Conservation (phyloP, 2,113 vertebrate genomes). For the Clarias macrocephalus region DNA sequence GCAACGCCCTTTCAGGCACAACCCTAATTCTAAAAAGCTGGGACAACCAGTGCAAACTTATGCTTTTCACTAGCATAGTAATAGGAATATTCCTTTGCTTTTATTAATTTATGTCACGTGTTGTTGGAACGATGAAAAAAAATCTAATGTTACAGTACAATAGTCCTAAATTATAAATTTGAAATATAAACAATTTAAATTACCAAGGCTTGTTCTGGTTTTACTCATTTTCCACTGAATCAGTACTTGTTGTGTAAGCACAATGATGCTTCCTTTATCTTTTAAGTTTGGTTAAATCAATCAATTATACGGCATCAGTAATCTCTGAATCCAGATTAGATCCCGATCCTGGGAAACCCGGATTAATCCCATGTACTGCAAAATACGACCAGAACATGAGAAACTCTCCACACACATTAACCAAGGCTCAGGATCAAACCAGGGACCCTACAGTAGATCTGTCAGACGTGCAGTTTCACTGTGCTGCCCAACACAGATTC, state of each 20-base stretch:
- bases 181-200: neutral
- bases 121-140: neutral
- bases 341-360: neutral
- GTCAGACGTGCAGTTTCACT: neutral
- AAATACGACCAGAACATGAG: neutral
- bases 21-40: neutral
- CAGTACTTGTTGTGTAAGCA: neutral
- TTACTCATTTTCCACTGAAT: neutral
- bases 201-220: neutral
- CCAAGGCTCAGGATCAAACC: neutral
- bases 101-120: neutral
- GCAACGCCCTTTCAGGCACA: neutral
- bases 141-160: neutral
- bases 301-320: neutral
- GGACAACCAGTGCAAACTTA: neutral
- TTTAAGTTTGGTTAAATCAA: neutral
- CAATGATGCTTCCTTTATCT: neutral
- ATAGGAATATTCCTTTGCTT: neutral
- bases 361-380: neutral
- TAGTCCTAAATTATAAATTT: neutral
- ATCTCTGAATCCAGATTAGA: neutral
- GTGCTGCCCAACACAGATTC: neutral
- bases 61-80: neutral
- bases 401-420: neutral
- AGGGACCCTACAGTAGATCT: neutral